Base-by-base conservation (phyloP, 2,888 invertebrate species). In the Ichneumon xanthorius region DNA sequence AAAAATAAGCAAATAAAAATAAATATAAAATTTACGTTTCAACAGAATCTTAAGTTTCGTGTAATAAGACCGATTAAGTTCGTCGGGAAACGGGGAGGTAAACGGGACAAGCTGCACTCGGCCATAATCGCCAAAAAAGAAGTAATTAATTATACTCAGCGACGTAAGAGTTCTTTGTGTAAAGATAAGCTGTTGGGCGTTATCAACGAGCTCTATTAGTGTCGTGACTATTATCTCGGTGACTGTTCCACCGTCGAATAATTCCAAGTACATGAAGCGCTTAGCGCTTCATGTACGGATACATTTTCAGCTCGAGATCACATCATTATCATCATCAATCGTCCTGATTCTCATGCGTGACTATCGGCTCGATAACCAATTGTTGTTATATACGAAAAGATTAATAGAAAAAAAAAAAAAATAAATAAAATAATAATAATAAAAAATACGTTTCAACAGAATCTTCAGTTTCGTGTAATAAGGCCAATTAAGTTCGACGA, bases 171-270 rank as follows among this genome's bases (percentile, higher is more conserved):
- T 33, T 14, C 30, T n/a, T 63, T 63, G 26, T 63, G 33, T 26
- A 67, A 40, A 67, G 67, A 67, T 45, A 67, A 67, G 67, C 67
- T 7, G 37, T 22, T 67, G 55, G 19, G 55, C 67, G 40, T 45
- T 45, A 67, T 67, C 67, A 45, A 67, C 67, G 67, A 9, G 45
- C 19, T 37, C 40, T 67, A 37, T 67, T 67, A 67, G 37, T 45
- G 37, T 67, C 45, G 22, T 45, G 19, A 67, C 67, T 67, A 67
- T 67, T 67, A 40, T 67, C 22, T n/a, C 19, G 6, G 45, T 45
- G 37, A 11, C 19, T 55, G 45, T 45, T 40, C 19, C 67, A 19
- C 67, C 11, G 37, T 67, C 67, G 67, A 40, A 67, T 40, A 37
- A 22, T 7, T 14, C 19, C 40, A 19, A 67, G 19, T n/a, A 4